A percentile compares a stretch with the other conserved stretches of the same genome.
Evolutionary conservation across 2,888 invertebrate genomes (phyloP).

Genomic region (Lumbricus terrestris): DNA sequence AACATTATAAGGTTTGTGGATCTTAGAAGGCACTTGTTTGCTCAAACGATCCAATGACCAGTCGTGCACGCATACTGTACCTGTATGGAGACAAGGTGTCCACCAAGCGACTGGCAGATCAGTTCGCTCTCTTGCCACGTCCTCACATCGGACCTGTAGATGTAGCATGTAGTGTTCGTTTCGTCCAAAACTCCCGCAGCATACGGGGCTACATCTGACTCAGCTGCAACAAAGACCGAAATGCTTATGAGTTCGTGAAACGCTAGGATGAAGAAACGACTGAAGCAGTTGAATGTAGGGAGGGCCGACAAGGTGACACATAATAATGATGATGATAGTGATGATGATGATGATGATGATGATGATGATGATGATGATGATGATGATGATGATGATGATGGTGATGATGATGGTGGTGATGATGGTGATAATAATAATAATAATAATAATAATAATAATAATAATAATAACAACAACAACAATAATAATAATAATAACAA

Average conservation of each 20-base stretch:
- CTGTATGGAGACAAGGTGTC: neutral
- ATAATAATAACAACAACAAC: too few relatives aligned
- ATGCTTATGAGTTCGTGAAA: neutral
- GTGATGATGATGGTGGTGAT: too few relatives aligned
- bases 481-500: too few relatives aligned
- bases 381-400: too few relatives aligned
- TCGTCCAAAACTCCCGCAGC: neutral
- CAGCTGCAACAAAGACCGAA: neutral
- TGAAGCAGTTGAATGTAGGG: neutral
- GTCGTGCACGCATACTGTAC: neutral
- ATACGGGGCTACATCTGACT: neutral
- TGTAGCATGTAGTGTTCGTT: neutral
- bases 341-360: neutral
- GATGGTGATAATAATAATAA: too few relatives aligned
- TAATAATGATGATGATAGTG: neutral
- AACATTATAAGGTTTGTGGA: too few relatives aligned
- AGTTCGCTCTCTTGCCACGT: conserved; percentile 11
- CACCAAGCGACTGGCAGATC: neutral
- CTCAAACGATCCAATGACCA: neutral
- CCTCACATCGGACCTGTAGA: neutral
- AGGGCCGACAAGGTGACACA: neutral
- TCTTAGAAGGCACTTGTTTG: neutral
- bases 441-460: too few relatives aligned
- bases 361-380: too few relatives aligned
- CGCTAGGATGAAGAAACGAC: neutral